phyloP scores from a whole-genome alignment of 2,797 vertebrate species.

The Syndactyla subalaris region DNA sequence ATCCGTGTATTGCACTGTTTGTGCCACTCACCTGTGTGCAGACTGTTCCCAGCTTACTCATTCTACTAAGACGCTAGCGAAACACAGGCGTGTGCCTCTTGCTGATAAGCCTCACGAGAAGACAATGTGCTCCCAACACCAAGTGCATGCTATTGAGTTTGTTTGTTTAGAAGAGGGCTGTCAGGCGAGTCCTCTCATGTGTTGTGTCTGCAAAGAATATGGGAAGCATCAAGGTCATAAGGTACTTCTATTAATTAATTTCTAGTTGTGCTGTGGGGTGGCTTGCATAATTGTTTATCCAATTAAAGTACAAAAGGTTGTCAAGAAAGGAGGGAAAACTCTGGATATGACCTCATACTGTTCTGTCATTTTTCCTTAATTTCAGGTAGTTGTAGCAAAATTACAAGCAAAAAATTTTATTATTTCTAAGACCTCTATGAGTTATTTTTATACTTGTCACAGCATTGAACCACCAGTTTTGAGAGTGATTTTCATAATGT shows the following conservation, averaged over 20 bases:
- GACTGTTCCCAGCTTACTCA: slow-evolving; percentile 96
- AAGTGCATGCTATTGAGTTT: slow-evolving; percentile 98
- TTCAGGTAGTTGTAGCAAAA: not conserved
- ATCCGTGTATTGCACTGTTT: slow-evolving; percentile 96
- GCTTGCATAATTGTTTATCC: not conserved
- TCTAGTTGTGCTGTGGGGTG: not conserved
- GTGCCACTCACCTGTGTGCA: slow-evolving; percentile 94
- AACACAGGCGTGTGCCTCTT: slow-evolving; percentile 94
- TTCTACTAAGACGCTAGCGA: slow-evolving; percentile 96
- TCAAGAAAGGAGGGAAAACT: not conserved
- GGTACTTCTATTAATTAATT: slow-evolving; percentile 74
- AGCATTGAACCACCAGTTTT: not conserved
- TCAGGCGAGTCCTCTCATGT: slow-evolving; percentile 93
- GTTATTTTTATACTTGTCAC: not conserved
- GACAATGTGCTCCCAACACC: slow-evolving; percentile 94
- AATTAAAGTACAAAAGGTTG: not conserved
- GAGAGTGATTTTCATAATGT: not conserved
- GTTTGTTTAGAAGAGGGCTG: slow-evolving; percentile 96
- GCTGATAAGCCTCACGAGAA: slow-evolving; percentile 98
- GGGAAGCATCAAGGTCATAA: slow-evolving; percentile 99
- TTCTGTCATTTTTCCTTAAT: not conserved
- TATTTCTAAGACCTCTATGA: not conserved
- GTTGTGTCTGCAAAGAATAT: slow-evolving; percentile 98
- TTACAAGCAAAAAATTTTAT: not conserved
- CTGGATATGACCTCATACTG: not conserved